A percentile compares a stretch with the other conserved stretches of the same genome.
Evolutionary conservation across 2,888 invertebrate genomes (phyloP).

Genomic region (Podabrus alpinus): DNA sequence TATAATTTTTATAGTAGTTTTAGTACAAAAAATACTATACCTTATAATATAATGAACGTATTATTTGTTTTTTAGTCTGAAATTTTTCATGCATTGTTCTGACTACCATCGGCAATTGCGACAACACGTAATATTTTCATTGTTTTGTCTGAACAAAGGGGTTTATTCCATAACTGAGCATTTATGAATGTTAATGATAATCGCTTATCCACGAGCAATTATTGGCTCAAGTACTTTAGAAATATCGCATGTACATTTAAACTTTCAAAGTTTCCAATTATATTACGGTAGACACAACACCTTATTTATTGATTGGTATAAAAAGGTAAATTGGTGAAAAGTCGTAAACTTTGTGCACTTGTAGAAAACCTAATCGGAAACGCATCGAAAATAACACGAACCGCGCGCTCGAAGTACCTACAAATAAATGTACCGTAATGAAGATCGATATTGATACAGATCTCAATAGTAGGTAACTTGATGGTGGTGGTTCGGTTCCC

Average conservation of each 20-base stretch:
- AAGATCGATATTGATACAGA: slow-evolving; percentile 32
- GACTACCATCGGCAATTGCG: too few relatives aligned
- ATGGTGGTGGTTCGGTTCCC: slow-evolving; percentile 19
- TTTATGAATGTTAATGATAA: neutral
- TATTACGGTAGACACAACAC: neutral
- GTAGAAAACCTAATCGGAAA: slow-evolving; percentile 20
- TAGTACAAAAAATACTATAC: too few relatives aligned
- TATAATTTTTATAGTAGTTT: too few relatives aligned
- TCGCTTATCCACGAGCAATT: neutral
- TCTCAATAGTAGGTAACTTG: slow-evolving; percentile 29
- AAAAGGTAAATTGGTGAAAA: slow-evolving; percentile 23
- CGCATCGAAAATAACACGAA: slow-evolving; percentile 26
- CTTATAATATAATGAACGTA: too few relatives aligned
- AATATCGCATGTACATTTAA: neutral
- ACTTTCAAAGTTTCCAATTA: neutral
- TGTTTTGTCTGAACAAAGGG: neutral
- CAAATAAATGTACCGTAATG: slow-evolving; percentile 23
- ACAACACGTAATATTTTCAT: neutral
- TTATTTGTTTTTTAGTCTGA: too few relatives aligned
- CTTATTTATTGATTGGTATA: slow-evolving; percentile 8
- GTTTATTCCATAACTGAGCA: neutral
- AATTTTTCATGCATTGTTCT: too few relatives aligned
- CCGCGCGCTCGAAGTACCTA: slow-evolving; percentile 14
- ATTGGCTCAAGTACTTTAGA: neutral
- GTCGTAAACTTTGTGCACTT: slow-evolving; percentile 23